Conservation (phyloP, 2,888 invertebrate species). For the Asteroscopus sphinx region DNA sequence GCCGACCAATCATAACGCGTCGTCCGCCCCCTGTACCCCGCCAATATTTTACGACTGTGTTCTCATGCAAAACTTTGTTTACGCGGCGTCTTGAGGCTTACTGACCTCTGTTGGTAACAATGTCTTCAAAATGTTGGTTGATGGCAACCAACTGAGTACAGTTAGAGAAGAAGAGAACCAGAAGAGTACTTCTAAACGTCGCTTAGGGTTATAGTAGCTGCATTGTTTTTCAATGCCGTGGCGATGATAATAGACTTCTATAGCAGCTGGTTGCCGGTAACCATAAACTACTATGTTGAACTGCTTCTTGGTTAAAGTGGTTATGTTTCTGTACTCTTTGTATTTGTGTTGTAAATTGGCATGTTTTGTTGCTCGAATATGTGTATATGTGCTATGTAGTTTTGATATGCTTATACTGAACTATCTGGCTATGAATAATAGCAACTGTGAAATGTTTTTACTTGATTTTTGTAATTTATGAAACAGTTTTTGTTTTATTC, state of each 20-base stretch:
- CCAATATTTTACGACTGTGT: too few species aligned
- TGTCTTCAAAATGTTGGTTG: background rate
- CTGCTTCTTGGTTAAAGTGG: background rate
- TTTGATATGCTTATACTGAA: slow-evolving; percentile 2
- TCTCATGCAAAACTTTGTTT: too few species aligned
- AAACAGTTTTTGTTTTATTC: background rate
- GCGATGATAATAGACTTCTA: background rate
- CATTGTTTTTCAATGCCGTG: background rate
- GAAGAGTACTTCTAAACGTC: slow-evolving; percentile 13
- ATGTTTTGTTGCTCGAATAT: slow-evolving; percentile 9
- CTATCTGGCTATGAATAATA: background rate
- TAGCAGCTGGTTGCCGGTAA: slow-evolving; percentile 28
- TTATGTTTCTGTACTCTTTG: slow-evolving; percentile 11
- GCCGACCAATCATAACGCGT: too few species aligned
- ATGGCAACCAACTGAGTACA: background rate
- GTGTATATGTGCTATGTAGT: slow-evolving; percentile 9
- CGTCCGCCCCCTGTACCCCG: too few species aligned
- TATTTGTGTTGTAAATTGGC: slow-evolving; percentile 24
- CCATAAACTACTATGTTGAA: slow-evolving; percentile 22
- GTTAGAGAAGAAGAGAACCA: too few species aligned
- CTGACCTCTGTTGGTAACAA: too few species aligned
- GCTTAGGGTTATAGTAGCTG: background rate
- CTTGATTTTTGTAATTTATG: background rate
- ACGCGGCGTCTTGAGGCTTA: too few species aligned
- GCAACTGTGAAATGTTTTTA: background rate